Conservation (phyloP, 2,113 vertebrate species). For the Syngnathoides biaculeatus region DNA sequence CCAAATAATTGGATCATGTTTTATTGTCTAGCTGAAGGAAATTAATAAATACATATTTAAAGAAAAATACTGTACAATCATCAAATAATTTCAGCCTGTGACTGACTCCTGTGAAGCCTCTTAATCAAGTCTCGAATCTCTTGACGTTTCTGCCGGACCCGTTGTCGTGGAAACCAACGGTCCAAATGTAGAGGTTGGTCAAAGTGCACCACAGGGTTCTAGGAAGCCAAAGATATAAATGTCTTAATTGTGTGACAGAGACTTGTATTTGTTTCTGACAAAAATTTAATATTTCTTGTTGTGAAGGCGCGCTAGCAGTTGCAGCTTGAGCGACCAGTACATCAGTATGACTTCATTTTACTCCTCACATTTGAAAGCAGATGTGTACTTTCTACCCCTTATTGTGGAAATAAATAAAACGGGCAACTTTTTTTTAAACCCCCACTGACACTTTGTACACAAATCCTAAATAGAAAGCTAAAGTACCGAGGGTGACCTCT, state of each 20-base stretch:
- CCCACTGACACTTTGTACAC: neutral
- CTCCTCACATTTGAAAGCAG: too few relatives aligned
- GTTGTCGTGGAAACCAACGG: conserved; percentile 85
- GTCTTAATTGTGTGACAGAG: neutral
- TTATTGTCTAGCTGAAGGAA: neutral
- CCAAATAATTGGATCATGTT: neutral
- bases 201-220: conserved; percentile 91
- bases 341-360: neutral
- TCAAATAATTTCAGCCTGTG: conserved; percentile 31
- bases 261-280: neutral
- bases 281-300: neutral
- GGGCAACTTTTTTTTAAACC: neutral
- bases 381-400: neutral
- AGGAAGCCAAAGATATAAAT: conserved; percentile 35
- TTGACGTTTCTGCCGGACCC: conserved; percentile 84
- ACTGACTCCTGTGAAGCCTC: conserved; percentile 79
- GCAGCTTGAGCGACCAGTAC: neutral
- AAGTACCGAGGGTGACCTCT: neutral
- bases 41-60: neutral
- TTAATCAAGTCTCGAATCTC: conserved; percentile 85
- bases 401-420: neutral
- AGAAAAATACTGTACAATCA: neutral
- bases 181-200: conserved; percentile 81
- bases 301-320: neutral
- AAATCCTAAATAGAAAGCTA: too few relatives aligned